These are phyloP conservation scores for Apodemus speciosus DNA, from an alignment of 2,113 vertebrate genomes.

Conservation along the genomic window DNA sequence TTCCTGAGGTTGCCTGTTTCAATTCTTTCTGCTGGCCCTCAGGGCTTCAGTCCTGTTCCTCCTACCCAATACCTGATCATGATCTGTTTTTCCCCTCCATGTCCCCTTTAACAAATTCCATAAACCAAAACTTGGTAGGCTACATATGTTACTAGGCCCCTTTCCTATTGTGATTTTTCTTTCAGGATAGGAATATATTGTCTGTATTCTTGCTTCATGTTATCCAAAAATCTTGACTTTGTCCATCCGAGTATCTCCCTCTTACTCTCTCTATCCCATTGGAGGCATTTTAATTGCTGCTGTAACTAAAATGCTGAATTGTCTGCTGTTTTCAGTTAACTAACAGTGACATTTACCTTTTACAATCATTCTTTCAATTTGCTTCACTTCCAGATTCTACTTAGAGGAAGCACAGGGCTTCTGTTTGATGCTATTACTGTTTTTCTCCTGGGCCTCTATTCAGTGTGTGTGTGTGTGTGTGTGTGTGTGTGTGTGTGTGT, in stretches of 20 bases:
- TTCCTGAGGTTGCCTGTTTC: too few species aligned
- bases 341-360: not conserved
- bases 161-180: not conserved
- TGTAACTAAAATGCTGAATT: too few species aligned
- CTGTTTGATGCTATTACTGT: not conserved
- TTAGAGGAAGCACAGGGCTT: not conserved
- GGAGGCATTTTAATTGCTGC: not conserved
- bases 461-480: not conserved
- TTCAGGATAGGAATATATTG: not conserved
- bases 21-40: too few species aligned
- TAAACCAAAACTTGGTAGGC: not conserved
- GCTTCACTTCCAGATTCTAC: not conserved
- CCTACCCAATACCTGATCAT: too few species aligned
- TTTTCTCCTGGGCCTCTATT: too few species aligned
- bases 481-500: not conserved
- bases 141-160: not conserved
- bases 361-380: not conserved
- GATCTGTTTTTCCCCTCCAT: too few species aligned
- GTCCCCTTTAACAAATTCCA: not conserved
- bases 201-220: not conserved
- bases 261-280: not conserved
- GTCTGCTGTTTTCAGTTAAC: not conserved
- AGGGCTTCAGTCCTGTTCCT: too few species aligned
- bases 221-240: not conserved
- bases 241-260: not conserved